Conservation (phyloP, 2,113 vertebrate genomes). For the Dendrocopos noguchii region DNA sequence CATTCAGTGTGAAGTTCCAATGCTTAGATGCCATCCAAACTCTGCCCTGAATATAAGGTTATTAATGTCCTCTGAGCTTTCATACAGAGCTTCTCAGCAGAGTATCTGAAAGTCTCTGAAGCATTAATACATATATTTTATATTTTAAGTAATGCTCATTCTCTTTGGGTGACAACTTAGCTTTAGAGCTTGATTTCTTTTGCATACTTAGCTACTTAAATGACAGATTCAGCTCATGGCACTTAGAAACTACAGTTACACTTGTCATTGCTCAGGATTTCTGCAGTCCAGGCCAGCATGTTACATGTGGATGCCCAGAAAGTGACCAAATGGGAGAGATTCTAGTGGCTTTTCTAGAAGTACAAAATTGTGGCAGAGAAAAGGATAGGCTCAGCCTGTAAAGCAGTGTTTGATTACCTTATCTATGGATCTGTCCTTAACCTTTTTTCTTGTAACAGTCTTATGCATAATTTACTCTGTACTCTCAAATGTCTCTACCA, state of each 20-base stretch:
- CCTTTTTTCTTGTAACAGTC: not conserved
- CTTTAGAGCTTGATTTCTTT: slow-evolving; percentile 39
- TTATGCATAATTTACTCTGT: not conserved
- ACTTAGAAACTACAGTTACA: not conserved
- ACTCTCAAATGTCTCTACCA: not conserved
- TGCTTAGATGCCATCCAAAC: slow-evolving; percentile 23
- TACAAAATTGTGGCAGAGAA: not conserved
- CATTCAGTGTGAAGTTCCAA: not conserved
- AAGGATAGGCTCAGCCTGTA: not conserved
- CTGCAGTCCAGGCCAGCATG: not conserved
- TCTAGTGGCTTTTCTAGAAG: not conserved
- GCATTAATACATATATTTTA: slow-evolving; percentile 26
- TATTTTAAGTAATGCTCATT: slow-evolving; percentile 46
- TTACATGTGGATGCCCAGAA: not conserved
- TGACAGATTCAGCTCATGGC: slow-evolving; percentile 25
- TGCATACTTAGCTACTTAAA: slow-evolving; percentile 22
- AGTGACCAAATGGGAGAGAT: not conserved
- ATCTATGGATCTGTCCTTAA: not conserved
- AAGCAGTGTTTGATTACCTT: not conserved
- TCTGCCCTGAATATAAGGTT: slow-evolving; percentile 28
- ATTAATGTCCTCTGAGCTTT: slow-evolving; percentile 43
- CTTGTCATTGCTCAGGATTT: not conserved
- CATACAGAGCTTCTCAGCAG: slow-evolving; percentile 17
- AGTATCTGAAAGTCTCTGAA: slow-evolving; percentile 11
- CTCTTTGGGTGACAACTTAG: slow-evolving; percentile 36